phyloP scores from a whole-genome alignment of 2,888 invertebrate genomes.

The Parnassius mnemosyne region DNA sequence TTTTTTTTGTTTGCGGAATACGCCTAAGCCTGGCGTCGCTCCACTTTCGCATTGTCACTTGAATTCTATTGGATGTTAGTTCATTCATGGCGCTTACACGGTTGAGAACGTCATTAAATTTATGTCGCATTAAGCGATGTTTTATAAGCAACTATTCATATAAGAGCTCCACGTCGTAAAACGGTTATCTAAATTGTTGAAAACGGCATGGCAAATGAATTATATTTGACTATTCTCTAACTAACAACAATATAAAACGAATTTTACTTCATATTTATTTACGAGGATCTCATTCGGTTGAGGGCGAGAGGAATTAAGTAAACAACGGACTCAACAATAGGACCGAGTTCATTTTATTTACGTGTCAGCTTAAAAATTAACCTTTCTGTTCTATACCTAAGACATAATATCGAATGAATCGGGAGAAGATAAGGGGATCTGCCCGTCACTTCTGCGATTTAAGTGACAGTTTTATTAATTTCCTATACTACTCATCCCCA shows the following conservation, averaged over 20 bases:
- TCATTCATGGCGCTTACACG: slow-evolving; percentile 56
- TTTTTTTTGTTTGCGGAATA: slow-evolving; percentile 74
- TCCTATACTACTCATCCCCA: slow-evolving; percentile 76
- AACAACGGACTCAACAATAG: slow-evolving; percentile 70
- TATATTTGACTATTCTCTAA: slow-evolving; percentile 31
- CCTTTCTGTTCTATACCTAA: slow-evolving; percentile 41
- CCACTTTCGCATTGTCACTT: slow-evolving; percentile 73
- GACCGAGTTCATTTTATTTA: slow-evolving; percentile 47
- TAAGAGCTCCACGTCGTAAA: slow-evolving; percentile 24
- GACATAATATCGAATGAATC: slow-evolving; percentile 48
- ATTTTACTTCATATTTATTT: slow-evolving; percentile 61
- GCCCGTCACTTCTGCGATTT: slow-evolving; percentile 76
- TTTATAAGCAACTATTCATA: slow-evolving; percentile 42
- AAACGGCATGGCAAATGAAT: slow-evolving; percentile 23
- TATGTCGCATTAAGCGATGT: slow-evolving; percentile 42
- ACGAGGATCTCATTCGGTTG: slow-evolving; percentile 59
- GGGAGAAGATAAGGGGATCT: slow-evolving; percentile 55
- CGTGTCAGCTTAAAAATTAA: slow-evolving; percentile 39
- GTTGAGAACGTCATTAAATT: slow-evolving; percentile 60
- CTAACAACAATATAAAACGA: slow-evolving; percentile 35
- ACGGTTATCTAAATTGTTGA: slow-evolving; percentile 10
- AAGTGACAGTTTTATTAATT: slow-evolving; percentile 90
- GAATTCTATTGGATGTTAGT: slow-evolving; percentile 72
- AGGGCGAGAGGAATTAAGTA: slow-evolving; percentile 69
- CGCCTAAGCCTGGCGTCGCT: slow-evolving; percentile 70